Base-by-base conservation (phyloP, 2,797 vertebrate species). In the Lepilemur ruficaudatus region DNA sequence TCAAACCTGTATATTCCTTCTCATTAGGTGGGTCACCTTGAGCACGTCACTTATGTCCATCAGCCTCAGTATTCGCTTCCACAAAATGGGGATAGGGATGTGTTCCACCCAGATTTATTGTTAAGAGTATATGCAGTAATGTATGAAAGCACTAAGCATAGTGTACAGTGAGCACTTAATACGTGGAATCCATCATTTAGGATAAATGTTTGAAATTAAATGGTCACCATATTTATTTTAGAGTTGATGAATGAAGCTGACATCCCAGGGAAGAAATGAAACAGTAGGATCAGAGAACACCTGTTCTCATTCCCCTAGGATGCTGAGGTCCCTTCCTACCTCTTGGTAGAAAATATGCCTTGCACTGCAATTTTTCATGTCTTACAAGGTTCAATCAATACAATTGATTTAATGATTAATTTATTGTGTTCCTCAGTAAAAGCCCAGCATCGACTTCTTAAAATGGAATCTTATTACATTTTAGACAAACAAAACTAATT, bases 341-440 rank as follows among this genome's bases (percentile, higher is more conserved):
- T 65, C 80, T 48, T 35, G 28, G 43, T 87, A 38, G 46, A 97
- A 97, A 96, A 94, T 97, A 89, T 88, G 85, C 87, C 75, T 96
- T 95, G 89, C 86, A 88, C 32, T 85, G 93, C 86, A 91, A 89
- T 96, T 96, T 97, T 95, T 96, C 87, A 96, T 93, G 93, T 90
- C 89, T 93, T 96, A 35, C 87, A 95, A 95, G 38, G 5, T 84
- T 78, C 81, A 79, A 92, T 98, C 98, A 95, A 97, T 98, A 95
- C 25, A 59, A 97, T 96, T 96, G 97, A 98, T 96, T 98, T 97
- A 97, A 98, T 98, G 98, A 98, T 98, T 98, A 97, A 98, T 98
- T 98, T 96, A 98, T 98, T 95, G 84, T 96, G 91, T 85, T 97
- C 75, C 80, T 95, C 95, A 82, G 96, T 98, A 98, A 98, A 97